These are phyloP conservation scores for Spodoptera littoralis DNA, from an alignment of 2,888 invertebrate species.

Conservation along the genomic window DNA sequence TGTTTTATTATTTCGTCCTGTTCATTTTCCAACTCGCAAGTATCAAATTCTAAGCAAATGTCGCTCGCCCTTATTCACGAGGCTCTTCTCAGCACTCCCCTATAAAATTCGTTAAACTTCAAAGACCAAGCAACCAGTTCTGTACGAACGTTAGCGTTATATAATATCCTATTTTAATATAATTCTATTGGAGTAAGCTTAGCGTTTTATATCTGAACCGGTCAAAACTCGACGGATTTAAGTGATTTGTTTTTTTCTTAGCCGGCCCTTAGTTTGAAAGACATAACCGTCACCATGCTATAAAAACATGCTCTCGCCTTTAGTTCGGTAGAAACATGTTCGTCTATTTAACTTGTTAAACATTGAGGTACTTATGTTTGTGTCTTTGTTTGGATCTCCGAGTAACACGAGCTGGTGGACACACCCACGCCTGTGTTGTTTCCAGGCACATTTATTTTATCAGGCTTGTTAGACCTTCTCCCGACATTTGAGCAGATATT, in stretches of 20 bases:
- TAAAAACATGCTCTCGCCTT: conserved; percentile 13
- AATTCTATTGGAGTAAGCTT: conserved; percentile 19
- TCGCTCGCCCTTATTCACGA: conserved; percentile 16
- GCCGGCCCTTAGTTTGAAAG: conserved; percentile 12
- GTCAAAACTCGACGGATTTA: conserved; percentile 24
- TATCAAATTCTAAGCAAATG: conserved; percentile 21
- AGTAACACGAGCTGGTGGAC: too few relatives aligned
- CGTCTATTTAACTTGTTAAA: conserved; percentile 9
- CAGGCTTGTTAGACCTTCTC: too few relatives aligned
- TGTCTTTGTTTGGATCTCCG: too few relatives aligned
- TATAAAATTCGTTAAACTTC: conserved; percentile 17
- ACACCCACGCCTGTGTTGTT: too few relatives aligned
- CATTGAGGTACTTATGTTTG: too few relatives aligned
- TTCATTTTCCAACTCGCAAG: conserved; percentile 6
- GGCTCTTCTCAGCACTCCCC: conserved; percentile 18
- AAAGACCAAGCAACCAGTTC: conserved; percentile 44
- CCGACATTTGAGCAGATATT: too few relatives aligned
- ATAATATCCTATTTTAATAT: conserved; percentile 20
- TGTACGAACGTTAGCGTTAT: conserved; percentile 27
- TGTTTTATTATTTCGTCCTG: conserved; percentile 3
- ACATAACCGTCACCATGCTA: conserved; percentile 31
- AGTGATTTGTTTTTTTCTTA: conserved; percentile 9
- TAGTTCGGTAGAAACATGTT: conserved; percentile 18
- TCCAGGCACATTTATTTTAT: too few relatives aligned
- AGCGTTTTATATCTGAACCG: conserved; percentile 34